Evolutionary conservation across 2,888 invertebrate species (phyloP), one percentile per base, ranked within the genome.

Genomic region (Drosophila tripunctata): DNA sequence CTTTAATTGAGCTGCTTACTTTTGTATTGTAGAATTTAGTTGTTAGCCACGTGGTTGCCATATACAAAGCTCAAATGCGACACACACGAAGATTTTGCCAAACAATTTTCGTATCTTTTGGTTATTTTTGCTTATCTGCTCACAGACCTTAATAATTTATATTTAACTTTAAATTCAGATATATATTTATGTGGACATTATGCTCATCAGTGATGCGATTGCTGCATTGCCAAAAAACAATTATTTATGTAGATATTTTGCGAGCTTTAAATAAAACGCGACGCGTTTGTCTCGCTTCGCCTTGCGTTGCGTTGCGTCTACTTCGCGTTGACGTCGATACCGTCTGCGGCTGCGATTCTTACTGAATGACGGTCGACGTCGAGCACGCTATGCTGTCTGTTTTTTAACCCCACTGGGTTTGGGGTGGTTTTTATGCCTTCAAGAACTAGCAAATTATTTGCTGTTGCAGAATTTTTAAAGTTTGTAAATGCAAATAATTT

Each of bases 141-240:
- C 54, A 38, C 50, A 22, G 38, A 64, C 48, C 35, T 40, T 17
- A 67, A 50, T 62, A 67, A 61, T 74, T 68, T 71, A 74, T 48
- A 48, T 30, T 22, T 52, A 44, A 12, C 31, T 54, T 36, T 44
- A 30, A 27, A 27, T 45, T 43, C n/a, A n/a, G n/a, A n/a, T n/a
- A n/a, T 48, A 19, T 31, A 51, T 56, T 27, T 43, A 33, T 31
- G 14, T 21, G n/a, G 21, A 31, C 22, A 36, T 7, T 14, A 24
- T 45, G 35, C 35, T 19, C 24, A n/a, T 22, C 35, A 38, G 54
- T 58, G 48, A 57, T 58, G 50, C 58, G 51, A 55, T 36, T 44
- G 50, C 57, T 15, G 33, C 50, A 45, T 57, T 48, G 19, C 54
- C 38, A 50, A 24, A 7, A 12, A 50, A 36, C 51, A 51, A 65